Evolutionary conservation across 2,888 invertebrate species (phyloP).

Genomic region (Mesorhabditis sp.): DNA sequence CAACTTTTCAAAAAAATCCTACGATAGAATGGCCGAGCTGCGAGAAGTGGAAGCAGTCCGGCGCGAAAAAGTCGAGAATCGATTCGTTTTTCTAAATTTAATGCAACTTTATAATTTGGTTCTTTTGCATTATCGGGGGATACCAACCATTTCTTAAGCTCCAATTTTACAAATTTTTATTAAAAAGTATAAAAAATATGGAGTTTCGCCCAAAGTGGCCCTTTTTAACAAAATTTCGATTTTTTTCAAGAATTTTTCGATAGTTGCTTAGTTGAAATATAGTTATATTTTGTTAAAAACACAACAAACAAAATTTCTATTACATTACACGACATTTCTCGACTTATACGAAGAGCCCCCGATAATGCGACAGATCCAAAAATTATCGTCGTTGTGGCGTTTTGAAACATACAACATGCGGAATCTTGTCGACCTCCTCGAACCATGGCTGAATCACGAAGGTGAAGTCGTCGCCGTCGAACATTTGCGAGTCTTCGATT

Average conservation of each 20-base stretch:
- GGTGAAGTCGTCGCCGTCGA: slow-evolving; percentile 38
- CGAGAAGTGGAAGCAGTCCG: slow-evolving; percentile 53
- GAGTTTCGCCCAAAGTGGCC: no score
- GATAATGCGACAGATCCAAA: no score
- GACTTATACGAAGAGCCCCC: no score
- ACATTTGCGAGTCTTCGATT: slow-evolving; percentile 23
- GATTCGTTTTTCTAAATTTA: slow-evolving; percentile 21
- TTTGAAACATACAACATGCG: slow-evolving; percentile 19
- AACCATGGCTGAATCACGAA: slow-evolving; percentile 42
- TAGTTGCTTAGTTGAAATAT: no score
- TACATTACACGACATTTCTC: no score
- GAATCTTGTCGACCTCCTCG: slow-evolving; percentile 28
- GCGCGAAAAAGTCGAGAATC: slow-evolving; percentile 36
- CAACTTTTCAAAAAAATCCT: slow-evolving; percentile 11
- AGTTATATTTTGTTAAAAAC: no score
- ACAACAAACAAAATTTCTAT: no score
- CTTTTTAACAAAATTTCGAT: no score
- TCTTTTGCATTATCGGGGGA: no score
- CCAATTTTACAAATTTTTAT: background rate
- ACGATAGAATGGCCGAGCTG: slow-evolving; percentile 42
- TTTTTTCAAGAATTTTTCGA: no score
- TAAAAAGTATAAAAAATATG: background rate
- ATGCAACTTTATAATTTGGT: background rate
- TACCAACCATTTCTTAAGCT: background rate
- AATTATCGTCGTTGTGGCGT: background rate